A percentile compares a stretch with the other conserved stretches of the same genome.
These are phyloP conservation scores for Branchellion lobata DNA, from an alignment of 2,888 invertebrate genomes.

Conservation along the genomic window DNA sequence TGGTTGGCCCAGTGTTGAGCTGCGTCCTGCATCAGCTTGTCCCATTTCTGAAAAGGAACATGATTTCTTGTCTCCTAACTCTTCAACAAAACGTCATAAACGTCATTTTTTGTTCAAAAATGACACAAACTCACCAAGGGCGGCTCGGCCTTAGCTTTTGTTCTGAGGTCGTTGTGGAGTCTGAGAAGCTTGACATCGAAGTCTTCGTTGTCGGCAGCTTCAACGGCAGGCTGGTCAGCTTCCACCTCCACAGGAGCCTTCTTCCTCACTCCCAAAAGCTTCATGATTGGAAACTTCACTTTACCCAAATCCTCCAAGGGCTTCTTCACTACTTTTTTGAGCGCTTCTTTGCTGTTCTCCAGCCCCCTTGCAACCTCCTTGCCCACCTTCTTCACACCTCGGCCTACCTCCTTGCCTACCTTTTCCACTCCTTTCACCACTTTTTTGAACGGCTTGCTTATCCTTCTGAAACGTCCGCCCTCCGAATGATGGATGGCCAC, in stretches of 20 bases:
- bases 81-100: too few relatives aligned
- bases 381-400: neutral
- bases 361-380: neutral
- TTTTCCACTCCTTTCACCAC: neutral
- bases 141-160: neutral
- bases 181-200: neutral
- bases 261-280: neutral
- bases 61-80: too few relatives aligned
- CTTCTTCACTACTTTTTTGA: neutral
- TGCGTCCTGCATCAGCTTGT: neutral
- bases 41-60: constrained; percentile 17
- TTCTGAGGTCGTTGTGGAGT: constrained; percentile 5
- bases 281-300: neutral
- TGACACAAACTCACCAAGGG: neutral
- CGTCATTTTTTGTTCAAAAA: too few relatives aligned
- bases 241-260: neutral
- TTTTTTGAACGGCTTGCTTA: neutral
- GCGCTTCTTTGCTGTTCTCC: neutral
- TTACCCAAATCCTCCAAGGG: neutral
- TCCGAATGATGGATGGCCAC: neutral
- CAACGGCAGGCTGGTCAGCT: neutral
- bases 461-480: neutral
- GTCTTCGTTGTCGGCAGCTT: neutral
- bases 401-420: neutral
- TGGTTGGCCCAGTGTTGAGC: constrained; percentile 4